phyloP scores from a whole-genome alignment of 2,113 vertebrate species.

The Oceanites oceanicus region DNA sequence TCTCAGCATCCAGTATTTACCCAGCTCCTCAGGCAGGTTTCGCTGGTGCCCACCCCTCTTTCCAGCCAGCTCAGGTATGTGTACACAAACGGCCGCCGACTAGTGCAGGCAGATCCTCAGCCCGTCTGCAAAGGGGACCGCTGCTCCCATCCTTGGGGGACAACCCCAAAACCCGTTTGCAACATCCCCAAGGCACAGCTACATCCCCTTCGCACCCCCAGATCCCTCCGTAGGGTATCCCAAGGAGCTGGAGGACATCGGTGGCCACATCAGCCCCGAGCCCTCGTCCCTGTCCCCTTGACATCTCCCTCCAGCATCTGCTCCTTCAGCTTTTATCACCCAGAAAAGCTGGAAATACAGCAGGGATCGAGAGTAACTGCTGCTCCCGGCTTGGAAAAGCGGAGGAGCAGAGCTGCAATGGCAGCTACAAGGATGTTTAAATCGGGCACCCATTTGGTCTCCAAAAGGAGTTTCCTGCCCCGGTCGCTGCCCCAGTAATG shows the following conservation, averaged over 20 bases:
- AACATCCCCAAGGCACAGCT: not conserved
- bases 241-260: fast-evolving
- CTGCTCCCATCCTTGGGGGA: not conserved
- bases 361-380: not conserved
- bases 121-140: not conserved
- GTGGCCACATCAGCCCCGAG: fast-evolving
- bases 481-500: not conserved
- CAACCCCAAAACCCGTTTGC: not conserved
- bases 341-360: not conserved
- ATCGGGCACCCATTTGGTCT: not conserved
- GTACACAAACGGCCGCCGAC: not conserved
- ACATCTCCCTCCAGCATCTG: not conserved
- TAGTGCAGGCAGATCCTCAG: not conserved
- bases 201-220: fast-evolving
- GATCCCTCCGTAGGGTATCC: not conserved
- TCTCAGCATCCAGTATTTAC: not conserved
- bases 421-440: not conserved
- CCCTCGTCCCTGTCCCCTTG: not conserved
- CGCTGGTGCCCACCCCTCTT: not conserved
- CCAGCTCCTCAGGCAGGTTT: not conserved
- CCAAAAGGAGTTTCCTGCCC: not conserved
- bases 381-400: not conserved
- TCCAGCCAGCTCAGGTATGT: slow-evolving; percentile 24
- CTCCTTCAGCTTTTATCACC: not conserved
- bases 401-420: not conserved